Evolutionary conservation across 2,888 invertebrate genomes (phyloP).

Genomic region (Drosophila nigricruria): DNA sequence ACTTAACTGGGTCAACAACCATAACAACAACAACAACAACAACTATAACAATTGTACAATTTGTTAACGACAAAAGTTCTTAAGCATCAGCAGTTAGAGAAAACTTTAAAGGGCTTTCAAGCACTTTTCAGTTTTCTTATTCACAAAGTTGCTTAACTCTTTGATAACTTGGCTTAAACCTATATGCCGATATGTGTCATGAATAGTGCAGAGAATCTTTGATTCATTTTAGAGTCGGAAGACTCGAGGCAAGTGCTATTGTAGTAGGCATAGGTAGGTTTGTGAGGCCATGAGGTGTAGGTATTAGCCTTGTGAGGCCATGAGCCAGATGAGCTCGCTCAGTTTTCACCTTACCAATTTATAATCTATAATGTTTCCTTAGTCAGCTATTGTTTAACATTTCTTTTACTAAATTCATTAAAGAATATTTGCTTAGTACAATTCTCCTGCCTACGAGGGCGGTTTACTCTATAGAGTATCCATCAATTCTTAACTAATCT

Average conservation of each 20-base stretch:
- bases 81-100: conserved; percentile 12
- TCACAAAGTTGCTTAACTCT: background rate
- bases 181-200: too few relatives aligned
- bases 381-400: background rate
- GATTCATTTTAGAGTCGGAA: background rate
- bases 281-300: too few relatives aligned
- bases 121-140: conserved; percentile 7
- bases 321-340: too few relatives aligned
- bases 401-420: too few relatives aligned
- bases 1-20: conserved; percentile 67
- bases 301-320: too few relatives aligned
- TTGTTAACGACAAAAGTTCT: background rate
- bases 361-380: too few relatives aligned
- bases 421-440: too few relatives aligned
- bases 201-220: background rate
- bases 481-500: background rate
- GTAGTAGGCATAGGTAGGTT: too few relatives aligned
- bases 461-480: background rate
- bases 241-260: background rate
- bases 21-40: too few relatives aligned
- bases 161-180: background rate
- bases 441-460: too few relatives aligned
- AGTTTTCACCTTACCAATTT: too few relatives aligned
- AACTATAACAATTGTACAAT: conserved; percentile 1
- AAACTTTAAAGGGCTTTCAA: conserved; percentile 6